Evolutionary conservation across 1,140 invertebrate species (phyloP), one percentile per base, ranked within the genome.

Genomic region (Trachymyrmex septentrionalis): DNA sequence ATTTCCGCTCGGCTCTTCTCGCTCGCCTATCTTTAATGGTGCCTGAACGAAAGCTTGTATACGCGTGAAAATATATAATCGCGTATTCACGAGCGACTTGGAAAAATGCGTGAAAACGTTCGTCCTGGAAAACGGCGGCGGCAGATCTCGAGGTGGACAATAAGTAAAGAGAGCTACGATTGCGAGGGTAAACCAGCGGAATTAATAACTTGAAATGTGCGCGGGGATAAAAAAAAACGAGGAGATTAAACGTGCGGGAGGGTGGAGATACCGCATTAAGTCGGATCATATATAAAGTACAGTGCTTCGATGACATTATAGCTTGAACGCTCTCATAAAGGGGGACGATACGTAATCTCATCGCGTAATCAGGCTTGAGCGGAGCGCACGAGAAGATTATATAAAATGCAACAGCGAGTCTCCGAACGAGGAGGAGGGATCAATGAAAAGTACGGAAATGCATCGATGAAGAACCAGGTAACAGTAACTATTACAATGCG

Each of bases 311-410:
- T 85, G 82, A 78, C 82, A 85, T 78, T 85, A 85, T 66, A 78
- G 73, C 71, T 78, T 66, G 82, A 55, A 38, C 63, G 73, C 73
- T 66, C 24, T 77, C 48, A 44, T 78, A 85, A 78, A 84, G 73
- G 30, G n/a, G 30, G 30, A 64, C 21, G 73, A 78, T 21, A 34
- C 16, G 53, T 38, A 24, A n/a, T 19, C 61, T 76, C 48, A 78
- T 85, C 82, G 82, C 82, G 82, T 77, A 77, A 85, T 77, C 81
- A 76, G 27, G 57, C 81, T 64, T 77, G 73, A 77, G 55, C 71
- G n/a, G 30, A 9, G 69, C 78, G 10, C 38, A 69, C 66, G 72
- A 14, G 30, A 66, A 44, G 44, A 78, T 85, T 66, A 85, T 85
- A 76, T 66, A 78, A 85, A 78, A 73, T 50, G 14, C 38, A 69